Evolutionary conservation across 2,888 invertebrate species (phyloP), one percentile per base, ranked within the genome.

Genomic region (Rotaria magnacalcarata): DNA sequence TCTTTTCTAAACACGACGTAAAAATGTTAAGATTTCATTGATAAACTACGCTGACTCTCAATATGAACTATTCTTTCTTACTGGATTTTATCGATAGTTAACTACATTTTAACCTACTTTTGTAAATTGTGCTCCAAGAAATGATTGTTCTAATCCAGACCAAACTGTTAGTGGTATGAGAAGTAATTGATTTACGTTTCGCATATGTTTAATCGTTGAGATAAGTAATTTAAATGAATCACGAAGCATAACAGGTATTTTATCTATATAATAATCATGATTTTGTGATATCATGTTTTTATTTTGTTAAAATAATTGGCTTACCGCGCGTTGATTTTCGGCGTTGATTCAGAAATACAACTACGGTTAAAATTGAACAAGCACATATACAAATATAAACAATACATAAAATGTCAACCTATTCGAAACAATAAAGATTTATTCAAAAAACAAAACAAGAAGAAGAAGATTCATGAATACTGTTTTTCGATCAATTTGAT

Each of bases 91-190:
- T 34, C 34, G 34, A 54, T 54, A 16, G 11, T 54, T 21, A 21
- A 34, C 34, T 34, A 6, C 19, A 8, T 67, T 1, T 27, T 16
- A 19, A 21, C 50, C 14, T 84, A 85, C 85, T 84, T 58, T 85
- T 10, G 85, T 85, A 60, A 85, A 85, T 50, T 85, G 84, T 43
- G 85, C 85, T 58, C 47, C n/a, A 11, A 85, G n/a, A 80, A 54
- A 85, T 34, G 56, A 84, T 85, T 85, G 85, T 84, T 85, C 85
- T 84, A 85, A 85, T 21, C 85, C 85, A 0, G 74, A 58, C 85
- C 85, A 85, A 60, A 84, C 11, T 14, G 86, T 86, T 8, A 86
- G 41, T 34, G 86, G 86, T 34, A 86, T 86, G 8, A 86, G 34
- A 24, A 86, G 34, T 27, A 86, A 27, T 84, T 86, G 86, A 41